Evolutionary conservation across 2,113 vertebrate genomes (phyloP).

Genomic region (Megaleporinus macrocephalus): DNA sequence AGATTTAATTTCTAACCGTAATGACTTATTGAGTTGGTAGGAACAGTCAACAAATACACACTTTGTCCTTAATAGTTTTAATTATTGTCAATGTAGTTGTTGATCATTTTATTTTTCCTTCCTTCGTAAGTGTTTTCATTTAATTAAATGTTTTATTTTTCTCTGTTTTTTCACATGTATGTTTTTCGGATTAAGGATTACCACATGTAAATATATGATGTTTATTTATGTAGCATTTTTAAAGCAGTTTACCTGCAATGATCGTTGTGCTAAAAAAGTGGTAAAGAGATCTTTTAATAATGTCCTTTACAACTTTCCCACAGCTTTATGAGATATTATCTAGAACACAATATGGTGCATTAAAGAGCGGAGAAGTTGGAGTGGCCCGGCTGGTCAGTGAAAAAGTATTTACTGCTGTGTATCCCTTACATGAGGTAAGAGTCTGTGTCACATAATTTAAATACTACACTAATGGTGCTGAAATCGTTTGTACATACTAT

Average conservation of each 20-base stretch:
- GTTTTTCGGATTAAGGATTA: no score
- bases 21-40: no score
- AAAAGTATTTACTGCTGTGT: conserved; percentile 73
- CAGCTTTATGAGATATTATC: conserved; percentile 82
- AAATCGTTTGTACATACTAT: no score
- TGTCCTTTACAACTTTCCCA: background rate
- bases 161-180: no score
- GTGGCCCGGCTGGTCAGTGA: conserved; percentile 76
- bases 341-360: conserved; percentile 72
- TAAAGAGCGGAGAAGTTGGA: conserved; percentile 77
- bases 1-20: no score
- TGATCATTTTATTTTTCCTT: no score
- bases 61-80: background rate
- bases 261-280: background rate
- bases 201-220: no score
- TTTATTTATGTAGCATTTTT: background rate
- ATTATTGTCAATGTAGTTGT: background rate
- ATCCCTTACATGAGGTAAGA: conserved; percentile 78
- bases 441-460: background rate
- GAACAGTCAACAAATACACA: background rate
- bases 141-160: no score
- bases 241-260: no score
- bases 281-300: background rate
- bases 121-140: no score
- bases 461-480: no score